A percentile compares a stretch with the other conserved stretches of the same genome.
Evolutionary conservation across 1,140 invertebrate genomes (phyloP).

Genomic region (Belonocnema kinseyi): DNA sequence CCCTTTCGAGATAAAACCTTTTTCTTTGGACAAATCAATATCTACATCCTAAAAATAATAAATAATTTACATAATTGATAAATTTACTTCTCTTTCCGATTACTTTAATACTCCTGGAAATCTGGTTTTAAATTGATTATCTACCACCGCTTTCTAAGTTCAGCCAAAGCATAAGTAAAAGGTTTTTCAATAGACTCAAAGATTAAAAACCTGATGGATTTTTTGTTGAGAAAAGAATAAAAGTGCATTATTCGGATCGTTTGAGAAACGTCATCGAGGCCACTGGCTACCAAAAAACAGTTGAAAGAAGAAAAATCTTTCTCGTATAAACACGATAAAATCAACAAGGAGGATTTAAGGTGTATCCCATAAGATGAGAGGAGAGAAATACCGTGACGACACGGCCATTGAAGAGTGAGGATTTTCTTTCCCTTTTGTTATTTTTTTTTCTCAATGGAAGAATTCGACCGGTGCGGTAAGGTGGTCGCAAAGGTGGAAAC

Average conservation of each 20-base stretch:
- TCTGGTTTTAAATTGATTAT: no score
- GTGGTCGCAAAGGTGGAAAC: constrained; percentile 66
- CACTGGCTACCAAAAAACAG: constrained; percentile 38
- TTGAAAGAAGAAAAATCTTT: constrained; percentile 51
- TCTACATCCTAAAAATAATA: no score
- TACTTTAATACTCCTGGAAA: no score
- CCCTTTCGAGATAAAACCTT: no score
- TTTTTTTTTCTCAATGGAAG: constrained; percentile 55
- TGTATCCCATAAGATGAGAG: constrained; percentile 33
- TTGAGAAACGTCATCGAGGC: constrained; percentile 39
- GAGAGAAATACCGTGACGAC: constrained; percentile 61
- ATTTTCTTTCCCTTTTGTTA: constrained; percentile 52
- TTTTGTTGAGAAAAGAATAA: constrained; percentile 26
- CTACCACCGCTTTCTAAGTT: neutral
- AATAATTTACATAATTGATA: no score
- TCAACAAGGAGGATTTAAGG: constrained; percentile 53
- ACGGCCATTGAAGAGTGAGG: constrained; percentile 47
- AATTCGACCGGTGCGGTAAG: constrained; percentile 69
- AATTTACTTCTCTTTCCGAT: no score
- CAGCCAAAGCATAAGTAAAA: neutral
- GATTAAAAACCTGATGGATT: constrained; percentile 7
- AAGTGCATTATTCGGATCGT: constrained; percentile 48
- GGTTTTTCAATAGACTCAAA: constrained; percentile 1
- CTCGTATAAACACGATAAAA: constrained; percentile 67
- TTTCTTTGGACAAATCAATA: no score